phyloP scores from a whole-genome alignment of 2,797 vertebrate genomes.

The Sebastes itinus region DNA sequence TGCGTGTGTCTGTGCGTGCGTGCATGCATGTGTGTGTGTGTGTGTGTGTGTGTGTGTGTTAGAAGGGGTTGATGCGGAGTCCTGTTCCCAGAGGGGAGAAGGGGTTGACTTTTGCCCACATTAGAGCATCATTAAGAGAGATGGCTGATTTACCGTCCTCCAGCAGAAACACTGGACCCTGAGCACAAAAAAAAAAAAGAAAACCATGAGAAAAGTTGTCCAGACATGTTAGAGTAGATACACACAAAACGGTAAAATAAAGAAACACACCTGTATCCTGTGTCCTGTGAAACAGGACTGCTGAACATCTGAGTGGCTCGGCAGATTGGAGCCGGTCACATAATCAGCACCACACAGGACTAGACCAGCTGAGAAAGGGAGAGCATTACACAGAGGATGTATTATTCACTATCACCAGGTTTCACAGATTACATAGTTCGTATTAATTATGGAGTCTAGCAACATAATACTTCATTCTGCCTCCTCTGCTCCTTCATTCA shows the following conservation, averaged over 20 bases:
- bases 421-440: background rate
- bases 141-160: conserved; percentile 96
- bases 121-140: conserved; percentile 95
- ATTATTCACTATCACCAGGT: background rate
- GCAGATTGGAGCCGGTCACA: conserved; percentile 94
- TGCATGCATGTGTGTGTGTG: background rate
- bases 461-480: background rate
- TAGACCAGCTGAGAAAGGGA: conserved; percentile 17
- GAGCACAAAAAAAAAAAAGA: background rate
- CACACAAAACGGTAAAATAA: background rate
- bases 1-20: background rate
- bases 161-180: conserved; percentile 94
- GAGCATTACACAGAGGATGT: background rate
- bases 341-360: conserved; percentile 86
- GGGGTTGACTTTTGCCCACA: conserved; percentile 99
- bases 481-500: background rate
- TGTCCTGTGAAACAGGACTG: conserved; percentile 93
- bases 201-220: background rate
- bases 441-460: background rate
- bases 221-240: background rate
- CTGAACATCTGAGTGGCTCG: conserved; percentile 93
- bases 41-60: conserved; percentile 10
- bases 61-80: conserved; percentile 95
- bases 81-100: conserved; percentile 98
- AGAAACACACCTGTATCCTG: conserved; percentile 88